Conservation (phyloP, 1,140 invertebrate genomes). For the Reticulitermes speratus region DNA sequence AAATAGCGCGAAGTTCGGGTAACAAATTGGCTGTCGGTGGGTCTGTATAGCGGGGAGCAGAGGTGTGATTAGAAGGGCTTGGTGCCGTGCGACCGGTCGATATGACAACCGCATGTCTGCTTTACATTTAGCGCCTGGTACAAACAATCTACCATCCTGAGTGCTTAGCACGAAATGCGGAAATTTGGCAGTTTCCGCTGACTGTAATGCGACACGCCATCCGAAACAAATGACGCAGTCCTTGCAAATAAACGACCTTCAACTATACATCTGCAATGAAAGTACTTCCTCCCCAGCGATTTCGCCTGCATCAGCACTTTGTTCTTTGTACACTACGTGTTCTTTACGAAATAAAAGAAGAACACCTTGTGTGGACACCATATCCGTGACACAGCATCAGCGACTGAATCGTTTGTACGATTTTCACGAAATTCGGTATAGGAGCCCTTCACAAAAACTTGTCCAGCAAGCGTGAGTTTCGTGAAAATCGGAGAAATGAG, state of each 20-base stretch:
- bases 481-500: no score
- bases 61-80: neutral
- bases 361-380: no score
- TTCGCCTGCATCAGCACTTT: no score
- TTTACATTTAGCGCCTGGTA: conserved; percentile 8
- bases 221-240: neutral
- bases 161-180: conserved; percentile 4
- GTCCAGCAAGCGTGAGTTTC: no score
- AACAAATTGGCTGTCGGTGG: neutral
- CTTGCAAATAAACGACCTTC: neutral
- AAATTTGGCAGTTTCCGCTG: neutral
- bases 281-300: neutral
- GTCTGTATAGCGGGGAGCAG: neutral
- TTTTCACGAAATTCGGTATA: no score
- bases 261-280: neutral
- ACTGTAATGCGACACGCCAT: neutral
- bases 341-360: no score
- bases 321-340: no score
- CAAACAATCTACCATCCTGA: neutral
- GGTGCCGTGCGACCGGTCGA: neutral
- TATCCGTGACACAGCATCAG: no score
- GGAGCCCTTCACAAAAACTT: no score
- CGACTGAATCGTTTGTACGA: no score
- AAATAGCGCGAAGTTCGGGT: neutral
- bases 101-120: neutral